These are phyloP conservation scores for Hemistola chrysoprasaria DNA, from an alignment of 2,888 invertebrate species.

Conservation along the genomic window DNA sequence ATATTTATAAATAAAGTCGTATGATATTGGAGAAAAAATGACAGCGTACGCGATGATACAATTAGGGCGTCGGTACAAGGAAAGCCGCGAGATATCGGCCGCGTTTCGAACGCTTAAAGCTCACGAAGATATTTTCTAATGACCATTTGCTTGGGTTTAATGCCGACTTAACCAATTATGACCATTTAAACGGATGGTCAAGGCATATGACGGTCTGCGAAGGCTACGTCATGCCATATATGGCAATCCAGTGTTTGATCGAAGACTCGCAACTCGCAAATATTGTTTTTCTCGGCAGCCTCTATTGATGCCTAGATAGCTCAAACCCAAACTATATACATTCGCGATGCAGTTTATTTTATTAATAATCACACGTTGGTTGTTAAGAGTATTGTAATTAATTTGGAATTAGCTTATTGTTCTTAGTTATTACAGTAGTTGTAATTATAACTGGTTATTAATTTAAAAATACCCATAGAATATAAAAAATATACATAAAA, in stretches of 20 bases:
- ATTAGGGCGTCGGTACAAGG: constrained; percentile 30
- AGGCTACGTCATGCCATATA: constrained; percentile 62
- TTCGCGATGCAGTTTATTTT: constrained; percentile 6
- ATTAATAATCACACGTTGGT: no score
- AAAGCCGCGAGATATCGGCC: constrained; percentile 14
- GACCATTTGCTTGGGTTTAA: constrained; percentile 57
- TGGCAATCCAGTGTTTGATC: constrained; percentile 68
- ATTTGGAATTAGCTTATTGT: no score
- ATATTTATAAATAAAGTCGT: constrained; percentile 33
- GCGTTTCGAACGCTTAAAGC: constrained; percentile 16
- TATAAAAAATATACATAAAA: no score
- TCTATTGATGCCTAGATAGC: constrained; percentile 46
- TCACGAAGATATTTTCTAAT: constrained; percentile 54
- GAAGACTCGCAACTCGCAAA: constrained; percentile 58
- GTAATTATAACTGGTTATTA: no score
- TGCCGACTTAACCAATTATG: constrained; percentile 68
- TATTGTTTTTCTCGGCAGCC: constrained; percentile 60
- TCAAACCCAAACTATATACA: constrained; percentile 18
- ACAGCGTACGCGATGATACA: constrained; percentile 32
- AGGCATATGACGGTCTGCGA: constrained; percentile 61
- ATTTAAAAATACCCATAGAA: no score
- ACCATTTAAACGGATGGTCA: constrained; percentile 69
- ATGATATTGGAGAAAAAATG: constrained; percentile 22
- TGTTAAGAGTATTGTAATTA: no score
- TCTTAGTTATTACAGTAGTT: no score